A percentile compares a stretch with the other conserved stretches of the same genome.
Evolutionary conservation across 2,113 vertebrate genomes (phyloP).

Genomic region (Thalassarche chlororhynchos): DNA sequence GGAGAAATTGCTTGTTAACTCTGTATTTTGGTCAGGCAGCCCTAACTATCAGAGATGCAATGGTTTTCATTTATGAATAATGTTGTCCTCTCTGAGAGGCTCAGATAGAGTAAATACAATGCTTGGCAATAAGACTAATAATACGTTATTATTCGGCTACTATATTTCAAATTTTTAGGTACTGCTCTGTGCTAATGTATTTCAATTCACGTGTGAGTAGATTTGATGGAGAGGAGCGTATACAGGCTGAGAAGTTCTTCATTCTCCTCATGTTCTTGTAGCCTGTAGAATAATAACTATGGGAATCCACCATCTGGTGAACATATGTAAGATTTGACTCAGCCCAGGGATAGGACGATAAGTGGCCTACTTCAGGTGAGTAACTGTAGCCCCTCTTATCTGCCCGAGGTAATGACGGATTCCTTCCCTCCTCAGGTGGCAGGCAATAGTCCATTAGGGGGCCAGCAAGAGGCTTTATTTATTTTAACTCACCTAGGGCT

Average conservation of each 20-base stretch:
- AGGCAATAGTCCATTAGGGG: neutral
- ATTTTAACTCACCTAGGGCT: conserved; percentile 1
- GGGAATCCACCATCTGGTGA: conserved; percentile 22
- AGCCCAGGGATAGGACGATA: neutral
- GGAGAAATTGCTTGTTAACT: neutral
- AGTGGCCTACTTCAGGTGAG: conserved; percentile 36
- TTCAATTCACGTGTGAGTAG: neutral
- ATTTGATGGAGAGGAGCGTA: neutral
- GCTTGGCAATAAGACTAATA: neutral
- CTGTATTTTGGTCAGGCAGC: neutral
- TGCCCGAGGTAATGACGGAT: neutral
- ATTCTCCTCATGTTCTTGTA: neutral
- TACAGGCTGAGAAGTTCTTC: neutral
- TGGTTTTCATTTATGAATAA: neutral
- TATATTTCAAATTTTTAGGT: neutral
- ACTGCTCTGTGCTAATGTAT: neutral
- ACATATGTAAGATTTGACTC: conserved; percentile 2
- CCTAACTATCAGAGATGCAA: neutral
- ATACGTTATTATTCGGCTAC: neutral
- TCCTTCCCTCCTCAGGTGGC: neutral
- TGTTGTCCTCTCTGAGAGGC: neutral
- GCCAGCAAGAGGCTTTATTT: conserved; percentile 17
- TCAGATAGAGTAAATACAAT: neutral
- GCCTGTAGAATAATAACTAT: neutral
- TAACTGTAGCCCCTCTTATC: neutral